Conservation (phyloP, 2,888 invertebrate genomes). For the Brachypterus glaber region DNA sequence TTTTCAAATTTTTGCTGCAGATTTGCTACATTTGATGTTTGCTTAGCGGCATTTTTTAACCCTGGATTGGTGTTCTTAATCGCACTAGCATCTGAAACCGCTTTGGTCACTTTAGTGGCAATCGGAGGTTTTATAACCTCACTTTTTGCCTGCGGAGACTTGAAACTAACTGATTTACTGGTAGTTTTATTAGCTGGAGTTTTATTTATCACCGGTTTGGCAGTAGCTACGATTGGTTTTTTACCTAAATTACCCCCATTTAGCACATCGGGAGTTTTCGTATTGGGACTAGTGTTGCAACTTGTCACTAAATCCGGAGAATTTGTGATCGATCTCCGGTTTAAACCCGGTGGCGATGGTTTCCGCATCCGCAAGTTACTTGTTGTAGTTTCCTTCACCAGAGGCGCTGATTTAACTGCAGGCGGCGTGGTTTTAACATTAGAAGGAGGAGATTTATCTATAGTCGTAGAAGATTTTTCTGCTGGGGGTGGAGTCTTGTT, state of each 20-base stretch:
- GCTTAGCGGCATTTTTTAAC: conserved; percentile 43
- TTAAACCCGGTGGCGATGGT: conserved; percentile 29
- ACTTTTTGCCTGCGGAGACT: conserved; percentile 31
- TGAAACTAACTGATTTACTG: conserved; percentile 38
- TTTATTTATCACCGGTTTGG: conserved; percentile 31
- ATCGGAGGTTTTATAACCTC: conserved; percentile 34
- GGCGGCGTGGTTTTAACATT: conserved; percentile 18
- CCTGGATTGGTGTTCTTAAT: conserved; percentile 34
- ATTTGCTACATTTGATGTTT: conserved; percentile 63
- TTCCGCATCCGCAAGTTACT: conserved; percentile 42
- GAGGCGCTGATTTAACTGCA: conserved; percentile 14
- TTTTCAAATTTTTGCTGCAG: conserved; percentile 73
- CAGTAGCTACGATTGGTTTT: conserved; percentile 28
- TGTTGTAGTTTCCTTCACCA: conserved; percentile 36
- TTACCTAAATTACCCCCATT: conserved; percentile 38
- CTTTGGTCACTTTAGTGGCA: conserved; percentile 21
- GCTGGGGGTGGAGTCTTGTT: too few species aligned
- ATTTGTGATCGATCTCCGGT: conserved; percentile 40
- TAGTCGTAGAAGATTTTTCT: conserved; percentile 18
- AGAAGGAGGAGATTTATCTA: conserved; percentile 24
- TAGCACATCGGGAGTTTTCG: conserved; percentile 55
- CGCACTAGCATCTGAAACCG: conserved; percentile 17
- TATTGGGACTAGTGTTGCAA: conserved; percentile 46
- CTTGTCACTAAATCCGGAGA: conserved; percentile 67
- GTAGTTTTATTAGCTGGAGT: conserved; percentile 34